These are phyloP conservation scores for Bombus superbus DNA, from an alignment of 1,140 invertebrate genomes.

Conservation along the genomic window DNA sequence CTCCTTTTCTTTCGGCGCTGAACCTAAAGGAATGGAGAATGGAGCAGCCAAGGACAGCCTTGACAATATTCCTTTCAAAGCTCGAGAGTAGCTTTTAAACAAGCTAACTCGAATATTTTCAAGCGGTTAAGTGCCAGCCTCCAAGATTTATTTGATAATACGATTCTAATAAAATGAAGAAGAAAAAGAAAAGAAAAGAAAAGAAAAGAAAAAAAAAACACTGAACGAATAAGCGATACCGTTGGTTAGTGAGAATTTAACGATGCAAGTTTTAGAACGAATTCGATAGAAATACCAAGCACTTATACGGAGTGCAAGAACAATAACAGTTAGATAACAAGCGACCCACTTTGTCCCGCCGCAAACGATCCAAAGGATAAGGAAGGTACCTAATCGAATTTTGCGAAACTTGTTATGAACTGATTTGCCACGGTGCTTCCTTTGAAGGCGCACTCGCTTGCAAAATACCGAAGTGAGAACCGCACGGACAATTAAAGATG, in stretches of 20 bases:
- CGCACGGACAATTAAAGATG: slow-evolving; percentile 49
- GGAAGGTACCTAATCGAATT: slow-evolving; percentile 72
- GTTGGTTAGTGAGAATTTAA: neutral
- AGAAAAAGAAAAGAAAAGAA: neutral
- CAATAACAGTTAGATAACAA: slow-evolving; percentile 17
- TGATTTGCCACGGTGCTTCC: slow-evolving; percentile 50
- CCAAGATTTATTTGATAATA: neutral
- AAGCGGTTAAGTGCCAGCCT: neutral
- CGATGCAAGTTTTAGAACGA: neutral
- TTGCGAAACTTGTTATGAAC: slow-evolving; percentile 75
- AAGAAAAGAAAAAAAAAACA: too few species aligned
- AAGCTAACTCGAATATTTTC: neutral
- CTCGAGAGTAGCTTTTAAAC: slow-evolving; percentile 33
- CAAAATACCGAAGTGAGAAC: slow-evolving; percentile 31
- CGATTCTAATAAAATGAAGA: neutral
- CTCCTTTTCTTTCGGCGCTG: slow-evolving; percentile 35
- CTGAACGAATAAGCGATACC: neutral
- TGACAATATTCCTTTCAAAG: slow-evolving; percentile 74
- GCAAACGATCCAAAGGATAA: slow-evolving; percentile 54
- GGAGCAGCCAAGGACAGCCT: slow-evolving; percentile 32
- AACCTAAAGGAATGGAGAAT: slow-evolving; percentile 32
- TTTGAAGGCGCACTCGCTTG: slow-evolving; percentile 51
- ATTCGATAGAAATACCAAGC: neutral
- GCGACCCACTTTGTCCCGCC: slow-evolving; percentile 22
- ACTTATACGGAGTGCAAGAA: slow-evolving; percentile 10